These are phyloP conservation scores for Palloptera scutellata DNA, from an alignment of 2,888 invertebrate genomes.

Conservation along the genomic window DNA sequence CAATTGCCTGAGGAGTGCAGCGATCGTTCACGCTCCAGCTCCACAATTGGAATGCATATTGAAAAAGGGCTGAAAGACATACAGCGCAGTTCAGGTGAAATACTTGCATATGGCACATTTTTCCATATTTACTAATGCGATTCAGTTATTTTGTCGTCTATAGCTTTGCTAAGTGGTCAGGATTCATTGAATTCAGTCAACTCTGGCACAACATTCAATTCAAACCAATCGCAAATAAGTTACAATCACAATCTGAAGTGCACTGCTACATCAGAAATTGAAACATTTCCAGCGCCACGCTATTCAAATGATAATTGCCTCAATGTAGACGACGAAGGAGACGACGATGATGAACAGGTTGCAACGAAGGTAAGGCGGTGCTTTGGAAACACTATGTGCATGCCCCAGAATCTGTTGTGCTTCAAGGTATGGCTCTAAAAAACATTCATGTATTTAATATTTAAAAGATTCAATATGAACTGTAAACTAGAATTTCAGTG, in stretches of 20 bases:
- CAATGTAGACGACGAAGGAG: conserved; percentile 45
- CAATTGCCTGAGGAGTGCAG: conserved; percentile 69
- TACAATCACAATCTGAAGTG: not conserved
- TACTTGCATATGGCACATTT: not conserved
- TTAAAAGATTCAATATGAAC: conserved; percentile 12
- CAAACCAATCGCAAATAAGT: conserved; percentile 14
- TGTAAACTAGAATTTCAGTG: no score
- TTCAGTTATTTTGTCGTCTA: conserved; percentile 12
- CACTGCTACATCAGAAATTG: not conserved
- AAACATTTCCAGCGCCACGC: not conserved
- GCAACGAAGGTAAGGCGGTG: conserved; percentile 72
- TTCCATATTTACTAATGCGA: not conserved
- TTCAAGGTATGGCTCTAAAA: conserved; percentile 77
- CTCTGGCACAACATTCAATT: conserved; percentile 20
- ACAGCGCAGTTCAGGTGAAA: conserved; percentile 61
- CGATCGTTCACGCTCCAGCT: conserved; percentile 58
- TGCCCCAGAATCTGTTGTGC: conserved; percentile 84
- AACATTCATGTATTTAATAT: conserved; percentile 64
- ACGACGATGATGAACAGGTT: conserved; percentile 49
- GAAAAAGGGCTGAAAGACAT: conserved; percentile 64
- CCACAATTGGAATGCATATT: conserved; percentile 59
- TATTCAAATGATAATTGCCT: not conserved
- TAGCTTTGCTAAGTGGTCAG: conserved; percentile 49
- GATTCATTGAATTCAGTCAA: conserved; percentile 52
- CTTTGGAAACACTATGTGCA: conserved; percentile 80